These are phyloP conservation scores for Cryptocephalus moraei DNA, from an alignment of 2,888 invertebrate species.

Conservation along the genomic window DNA sequence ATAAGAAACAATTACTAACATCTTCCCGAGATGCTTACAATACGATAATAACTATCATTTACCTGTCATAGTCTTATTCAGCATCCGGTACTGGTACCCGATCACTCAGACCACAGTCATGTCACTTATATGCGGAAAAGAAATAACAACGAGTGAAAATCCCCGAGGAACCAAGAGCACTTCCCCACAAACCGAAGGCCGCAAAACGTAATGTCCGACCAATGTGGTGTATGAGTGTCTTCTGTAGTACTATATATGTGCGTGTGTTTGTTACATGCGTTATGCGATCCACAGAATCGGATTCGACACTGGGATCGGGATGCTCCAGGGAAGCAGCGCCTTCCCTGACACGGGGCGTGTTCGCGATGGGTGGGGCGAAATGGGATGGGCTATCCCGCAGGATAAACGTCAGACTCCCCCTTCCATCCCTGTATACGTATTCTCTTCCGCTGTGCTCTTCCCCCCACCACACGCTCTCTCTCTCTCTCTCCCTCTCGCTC, in stretches of 20 bases:
- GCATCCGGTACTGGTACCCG: slow-evolving; percentile 2
- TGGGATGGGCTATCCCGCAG: slow-evolving; percentile 50
- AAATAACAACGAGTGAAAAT: too few species aligned
- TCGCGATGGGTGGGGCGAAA: slow-evolving; percentile 41
- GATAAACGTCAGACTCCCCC: slow-evolving; percentile 38
- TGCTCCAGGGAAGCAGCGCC: slow-evolving; percentile 30
- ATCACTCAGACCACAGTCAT: slow-evolving; percentile 1
- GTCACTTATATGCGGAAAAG: background rate
- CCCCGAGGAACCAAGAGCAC: too few species aligned
- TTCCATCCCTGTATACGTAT: background rate
- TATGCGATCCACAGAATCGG: slow-evolving; percentile 15
- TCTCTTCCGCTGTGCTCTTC: too few species aligned
- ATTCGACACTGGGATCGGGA: slow-evolving; percentile 23
- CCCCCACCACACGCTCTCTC: background rate
- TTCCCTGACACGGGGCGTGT: slow-evolving; percentile 35
- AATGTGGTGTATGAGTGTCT: too few species aligned
- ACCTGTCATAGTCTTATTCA: slow-evolving; percentile 12
- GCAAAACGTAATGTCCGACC: too few species aligned
- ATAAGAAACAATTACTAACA: background rate
- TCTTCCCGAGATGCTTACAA: too few species aligned
- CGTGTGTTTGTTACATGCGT: background rate
- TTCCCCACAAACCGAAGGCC: too few species aligned
- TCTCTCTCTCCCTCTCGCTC: background rate
- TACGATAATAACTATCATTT: background rate
- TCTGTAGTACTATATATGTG: too few species aligned